These are phyloP conservation scores for Muscicapa comitata DNA, from an alignment of 2,797 vertebrate species.

Conservation along the genomic window DNA sequence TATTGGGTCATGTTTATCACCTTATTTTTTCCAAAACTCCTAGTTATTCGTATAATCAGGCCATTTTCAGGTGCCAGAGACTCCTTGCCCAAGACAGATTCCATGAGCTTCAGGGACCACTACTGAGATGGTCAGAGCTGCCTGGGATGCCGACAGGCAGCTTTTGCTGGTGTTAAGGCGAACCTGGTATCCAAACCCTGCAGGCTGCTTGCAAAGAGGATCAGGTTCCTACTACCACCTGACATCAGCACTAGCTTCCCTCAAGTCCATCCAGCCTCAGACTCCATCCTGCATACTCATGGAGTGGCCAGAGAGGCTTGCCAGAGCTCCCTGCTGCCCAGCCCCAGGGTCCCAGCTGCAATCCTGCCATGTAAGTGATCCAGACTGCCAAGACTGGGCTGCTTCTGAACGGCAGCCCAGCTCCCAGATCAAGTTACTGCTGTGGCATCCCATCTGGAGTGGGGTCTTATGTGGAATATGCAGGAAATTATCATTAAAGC, in stretches of 20 bases:
- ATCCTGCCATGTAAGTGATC: not conserved
- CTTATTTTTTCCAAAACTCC: not conserved
- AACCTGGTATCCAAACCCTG: not conserved
- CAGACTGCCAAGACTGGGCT: not conserved
- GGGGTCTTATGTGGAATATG: not conserved
- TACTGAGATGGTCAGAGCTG: not conserved
- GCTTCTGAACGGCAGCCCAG: not conserved
- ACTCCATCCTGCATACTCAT: not conserved
- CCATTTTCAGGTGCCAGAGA: not conserved
- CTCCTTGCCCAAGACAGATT: not conserved
- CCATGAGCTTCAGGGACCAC: not conserved
- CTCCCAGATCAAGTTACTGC: not conserved
- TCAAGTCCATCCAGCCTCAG: slow-evolving; percentile 3
- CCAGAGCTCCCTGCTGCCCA: not conserved
- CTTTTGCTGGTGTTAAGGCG: not conserved
- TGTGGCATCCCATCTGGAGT: not conserved
- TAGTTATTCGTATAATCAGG: not conserved
- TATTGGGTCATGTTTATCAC: accelerated
- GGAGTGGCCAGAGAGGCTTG: not conserved
- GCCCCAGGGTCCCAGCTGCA: slow-evolving; percentile 4
- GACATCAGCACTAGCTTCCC: not conserved
- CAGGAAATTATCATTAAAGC: slow-evolving; percentile 10
- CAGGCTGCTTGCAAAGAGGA: not conserved
- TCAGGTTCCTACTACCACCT: not conserved
- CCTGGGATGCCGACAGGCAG: accelerated